Evolutionary conservation across 2,888 invertebrate genomes (phyloP), one percentile per base, ranked within the genome.

Genomic region (Brenthis ino): DNA sequence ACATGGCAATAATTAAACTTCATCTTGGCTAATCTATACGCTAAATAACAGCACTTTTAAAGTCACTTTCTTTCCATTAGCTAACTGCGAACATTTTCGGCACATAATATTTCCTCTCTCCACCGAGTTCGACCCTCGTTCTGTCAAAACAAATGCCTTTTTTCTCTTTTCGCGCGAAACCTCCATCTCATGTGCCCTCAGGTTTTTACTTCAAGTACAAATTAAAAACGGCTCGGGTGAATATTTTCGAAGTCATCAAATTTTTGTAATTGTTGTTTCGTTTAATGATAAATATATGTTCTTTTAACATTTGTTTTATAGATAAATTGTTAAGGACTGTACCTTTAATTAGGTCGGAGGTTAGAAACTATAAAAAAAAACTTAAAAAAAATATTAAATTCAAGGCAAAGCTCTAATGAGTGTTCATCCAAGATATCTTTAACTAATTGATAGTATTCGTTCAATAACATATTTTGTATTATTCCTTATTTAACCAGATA

Each of bases 121-220:
- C 75, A 72, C 71, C 72, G 37, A 43, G 37, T 43, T 73, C 77
- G 73, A 83, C 87, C 88, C 85, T 82, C 80, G 80, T 78, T 82
- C 79, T 86, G 87, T 85, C 86, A 87, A 86, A 90, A 88, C 87
- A 87, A 87, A 88, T 82, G 82, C 81, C 81, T 77, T 77, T 79
- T 76, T 81, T 80, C 75, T 76, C 74, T 79, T 81, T 80, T 77
- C 79, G 75, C 81, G 79, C 74, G 79, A 78, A 82, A 80, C 85
- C 81, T 81, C 78, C 77, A 75, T 79, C 79, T 79, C 79, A 51
- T 78, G 76, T 80, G 79, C 81, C 87, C 87, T 83, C 83, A 81
- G 86, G 84, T 86, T 88, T 86, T 85, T 83, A 86, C 90, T 90
- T 90, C 82, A 87, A 89, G 90, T 89, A 91, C 87, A 91, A 90